These are phyloP conservation scores for Mycalesis mineus DNA, from an alignment of 2,888 invertebrate genomes.

Conservation along the genomic window DNA sequence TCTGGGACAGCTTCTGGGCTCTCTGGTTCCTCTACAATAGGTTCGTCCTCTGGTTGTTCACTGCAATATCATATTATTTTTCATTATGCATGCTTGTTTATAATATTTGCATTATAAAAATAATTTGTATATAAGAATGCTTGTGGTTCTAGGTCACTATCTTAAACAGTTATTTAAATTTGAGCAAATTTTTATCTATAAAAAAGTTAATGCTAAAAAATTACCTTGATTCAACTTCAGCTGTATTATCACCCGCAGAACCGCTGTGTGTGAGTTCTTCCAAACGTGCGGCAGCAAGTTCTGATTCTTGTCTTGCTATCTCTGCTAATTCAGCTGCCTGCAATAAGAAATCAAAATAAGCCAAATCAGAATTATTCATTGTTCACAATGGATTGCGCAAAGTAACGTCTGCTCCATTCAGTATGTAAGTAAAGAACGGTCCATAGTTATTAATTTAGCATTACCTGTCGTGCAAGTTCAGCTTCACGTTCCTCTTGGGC, in stretches of 20 bases:
- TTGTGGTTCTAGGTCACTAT: too few species aligned
- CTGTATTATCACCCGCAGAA: slow-evolving; percentile 55
- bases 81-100: not conserved
- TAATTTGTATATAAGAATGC: not conserved
- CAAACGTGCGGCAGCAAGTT: slow-evolving; percentile 78
- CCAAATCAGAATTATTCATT: too few species aligned
- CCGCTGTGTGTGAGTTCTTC: slow-evolving; percentile 74
- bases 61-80: slow-evolving; percentile 34
- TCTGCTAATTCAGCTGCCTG: slow-evolving; percentile 84
- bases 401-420: too few species aligned
- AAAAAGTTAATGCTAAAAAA: not conserved
- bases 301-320: slow-evolving; percentile 78
- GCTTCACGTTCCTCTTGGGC: slow-evolving; percentile 81
- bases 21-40: slow-evolving; percentile 71
- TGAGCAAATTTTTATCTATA: too few species aligned
- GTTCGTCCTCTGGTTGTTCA: slow-evolving; percentile 60
- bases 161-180: too few species aligned
- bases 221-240: slow-evolving; percentile 59
- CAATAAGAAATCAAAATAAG: too few species aligned
- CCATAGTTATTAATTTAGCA: not conserved
- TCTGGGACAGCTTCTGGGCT: slow-evolving; percentile 59
- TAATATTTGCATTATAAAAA: too few species aligned
- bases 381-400: too few species aligned
- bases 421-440: too few species aligned
- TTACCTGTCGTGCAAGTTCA: slow-evolving; percentile 82